Conservation (phyloP, 2,113 vertebrate genomes). For the Plecturocebus donacophilus region DNA sequence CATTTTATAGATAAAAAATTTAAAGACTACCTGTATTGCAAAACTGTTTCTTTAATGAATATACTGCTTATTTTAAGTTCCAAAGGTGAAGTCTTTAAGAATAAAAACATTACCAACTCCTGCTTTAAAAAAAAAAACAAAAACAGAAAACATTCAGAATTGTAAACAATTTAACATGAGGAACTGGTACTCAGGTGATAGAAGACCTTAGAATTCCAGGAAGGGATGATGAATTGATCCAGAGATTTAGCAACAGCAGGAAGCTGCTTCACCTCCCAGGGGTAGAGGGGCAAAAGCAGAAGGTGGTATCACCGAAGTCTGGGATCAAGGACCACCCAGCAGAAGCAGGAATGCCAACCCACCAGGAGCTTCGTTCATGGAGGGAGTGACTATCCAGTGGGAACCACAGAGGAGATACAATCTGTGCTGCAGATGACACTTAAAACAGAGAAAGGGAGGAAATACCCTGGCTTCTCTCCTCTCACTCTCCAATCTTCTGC, state of each 20-base stretch:
- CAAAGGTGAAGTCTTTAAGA: slow-evolving; percentile 31
- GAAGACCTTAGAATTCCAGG: neutral
- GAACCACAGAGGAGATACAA: neutral
- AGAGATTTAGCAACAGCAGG: neutral
- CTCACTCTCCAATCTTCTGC: neutral
- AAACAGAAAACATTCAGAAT: neutral
- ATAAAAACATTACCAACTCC: neutral
- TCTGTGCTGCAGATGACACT: neutral
- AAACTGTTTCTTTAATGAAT: neutral
- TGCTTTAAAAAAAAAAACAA: neutral
- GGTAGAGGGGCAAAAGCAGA: neutral
- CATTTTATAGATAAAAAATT: neutral
- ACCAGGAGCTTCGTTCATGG: neutral
- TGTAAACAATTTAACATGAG: neutral
- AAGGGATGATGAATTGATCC: neutral
- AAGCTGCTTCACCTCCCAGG: neutral
- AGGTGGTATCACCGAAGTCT: neutral
- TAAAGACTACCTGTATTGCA: neutral
- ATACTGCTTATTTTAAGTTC: neutral
- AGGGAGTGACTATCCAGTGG: neutral
- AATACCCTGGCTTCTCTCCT: neutral
- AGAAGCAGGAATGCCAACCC: slow-evolving; percentile 3
- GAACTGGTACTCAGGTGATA: neutral
- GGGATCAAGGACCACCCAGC: neutral
- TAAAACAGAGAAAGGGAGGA: neutral